Conservation (phyloP, 2,797 vertebrate species). For the Heliangelus exortis region DNA sequence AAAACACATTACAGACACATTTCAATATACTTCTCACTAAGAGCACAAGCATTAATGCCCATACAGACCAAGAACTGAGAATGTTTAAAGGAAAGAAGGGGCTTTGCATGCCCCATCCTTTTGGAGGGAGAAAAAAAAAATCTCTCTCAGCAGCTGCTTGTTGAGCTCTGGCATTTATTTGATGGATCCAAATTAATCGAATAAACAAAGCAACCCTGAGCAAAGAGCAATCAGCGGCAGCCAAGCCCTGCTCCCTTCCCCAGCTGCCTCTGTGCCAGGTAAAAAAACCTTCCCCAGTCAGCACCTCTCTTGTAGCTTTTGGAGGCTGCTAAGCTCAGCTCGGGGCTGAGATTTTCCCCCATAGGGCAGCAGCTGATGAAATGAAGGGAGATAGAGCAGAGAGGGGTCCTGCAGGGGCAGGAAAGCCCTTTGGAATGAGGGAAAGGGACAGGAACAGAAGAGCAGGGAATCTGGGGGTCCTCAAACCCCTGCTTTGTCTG, state of each 20-base stretch:
- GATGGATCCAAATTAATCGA: slow-evolving; percentile 54
- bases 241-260: not conserved
- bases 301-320: not conserved
- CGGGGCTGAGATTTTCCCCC: not conserved
- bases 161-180: slow-evolving; percentile 17
- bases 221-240: slow-evolving; percentile 48
- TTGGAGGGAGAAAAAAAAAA: not conserved
- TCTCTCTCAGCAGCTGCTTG: not conserved
- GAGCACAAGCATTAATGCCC: not conserved
- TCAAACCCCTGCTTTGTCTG: fast-evolving
- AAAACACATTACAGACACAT: not conserved
- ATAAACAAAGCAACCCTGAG: slow-evolving; percentile 38
- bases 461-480: not conserved
- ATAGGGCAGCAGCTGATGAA: not conserved
- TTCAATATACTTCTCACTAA: not conserved
- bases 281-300: slow-evolving; percentile 14
- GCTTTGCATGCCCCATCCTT: not conserved
- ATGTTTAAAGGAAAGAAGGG: not conserved
- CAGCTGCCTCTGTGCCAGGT: slow-evolving; percentile 60
- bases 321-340: not conserved
- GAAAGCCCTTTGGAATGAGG: not conserved
- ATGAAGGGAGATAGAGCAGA: not conserved
- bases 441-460: not conserved
- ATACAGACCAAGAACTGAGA: not conserved
- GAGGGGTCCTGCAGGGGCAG: not conserved